Conservation (phyloP, 1,140 invertebrate genomes). For the Coelopa frigida region DNA sequence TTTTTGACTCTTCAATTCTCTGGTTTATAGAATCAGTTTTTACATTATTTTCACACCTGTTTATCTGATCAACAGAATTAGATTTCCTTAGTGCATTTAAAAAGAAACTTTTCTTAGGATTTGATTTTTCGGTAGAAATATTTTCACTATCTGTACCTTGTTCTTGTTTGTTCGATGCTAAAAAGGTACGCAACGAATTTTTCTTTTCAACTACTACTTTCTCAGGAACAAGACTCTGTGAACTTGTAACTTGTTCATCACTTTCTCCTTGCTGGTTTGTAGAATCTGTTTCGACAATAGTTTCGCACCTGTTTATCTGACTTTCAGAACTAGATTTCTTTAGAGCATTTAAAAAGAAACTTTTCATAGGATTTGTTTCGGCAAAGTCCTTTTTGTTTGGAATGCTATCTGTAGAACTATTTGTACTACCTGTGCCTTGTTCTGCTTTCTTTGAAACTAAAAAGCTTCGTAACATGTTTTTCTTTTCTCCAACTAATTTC, state of each 20-base stretch:
- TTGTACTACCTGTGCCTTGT: slow-evolving; percentile 20
- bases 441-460: background rate
- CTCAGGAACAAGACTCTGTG: too few relatives aligned
- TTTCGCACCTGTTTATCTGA: slow-evolving; percentile 14
- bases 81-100: slow-evolving; percentile 18
- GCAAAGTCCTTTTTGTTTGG: too few relatives aligned
- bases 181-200: too few relatives aligned
- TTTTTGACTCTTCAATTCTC: slow-evolving; percentile 3
- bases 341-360: slow-evolving; percentile 13
- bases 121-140: slow-evolving; percentile 27
- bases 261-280: background rate
- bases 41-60: background rate
- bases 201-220: too few relatives aligned
- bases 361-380: slow-evolving; percentile 8
- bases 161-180: background rate
- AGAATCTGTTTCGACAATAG: background rate
- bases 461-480: too few relatives aligned
- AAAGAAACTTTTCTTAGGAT: slow-evolving; percentile 2
- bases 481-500: too few relatives aligned
- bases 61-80: too few relatives aligned
- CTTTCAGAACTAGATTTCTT: too few relatives aligned
- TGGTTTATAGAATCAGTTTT: background rate
- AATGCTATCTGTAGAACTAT: slow-evolving; percentile 33
- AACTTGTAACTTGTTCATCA: slow-evolving; percentile 10
- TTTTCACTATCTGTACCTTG: slow-evolving; percentile 23